Evolutionary conservation across 2,797 vertebrate genomes (phyloP), one percentile per base, ranked within the genome.

Genomic region (Rhinichthys osculus): DNA sequence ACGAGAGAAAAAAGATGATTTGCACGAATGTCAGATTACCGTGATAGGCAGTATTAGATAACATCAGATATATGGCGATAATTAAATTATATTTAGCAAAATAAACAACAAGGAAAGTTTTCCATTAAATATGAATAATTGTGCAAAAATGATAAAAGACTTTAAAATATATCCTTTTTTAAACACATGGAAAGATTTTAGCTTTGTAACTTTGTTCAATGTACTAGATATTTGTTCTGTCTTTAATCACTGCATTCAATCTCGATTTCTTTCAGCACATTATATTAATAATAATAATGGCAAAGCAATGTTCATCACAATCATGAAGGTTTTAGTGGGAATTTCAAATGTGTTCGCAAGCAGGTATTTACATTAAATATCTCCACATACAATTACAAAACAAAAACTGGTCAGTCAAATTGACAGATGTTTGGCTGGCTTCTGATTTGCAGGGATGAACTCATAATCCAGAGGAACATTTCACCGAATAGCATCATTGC

Each of bases 401-500:
- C 3, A 72, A 74, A 64, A 30, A 59, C 21, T 52, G 77, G 76
- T 74, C 27, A 72, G 47, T 10, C 50, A 72, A 76, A 86, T 76
- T 79, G 30, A 86, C 66, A 73, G 40, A 82, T 74, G 44, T 86
- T 85, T 89, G 33, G 66, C 50, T 81, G 88, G 83, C 44, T 70
- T 81, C 30, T 79, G 59, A 42, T 54, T 44, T 82, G 30, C 19
- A 83, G 84, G 16, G 72, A 62, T 57, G 83, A 88, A 78, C 64
- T 59, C 16, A 69, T 79, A 82, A 54, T 67, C 80, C 9, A 13
- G 47, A 72, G 67, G 27, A 69, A 6, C 71, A n/a, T 78, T 76
- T 71, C 21, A 67, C 79, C 59, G 83, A 89, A 87, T 88, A 90
- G 66, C 74, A 87, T 78, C 70, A 80, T n/a, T 33, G 16, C 80